Percentiles rank a stretch among this genome's conserved stretches.
Conservation (phyloP, 2,888 invertebrate species). For the Drosophila peninsularis region DNA sequence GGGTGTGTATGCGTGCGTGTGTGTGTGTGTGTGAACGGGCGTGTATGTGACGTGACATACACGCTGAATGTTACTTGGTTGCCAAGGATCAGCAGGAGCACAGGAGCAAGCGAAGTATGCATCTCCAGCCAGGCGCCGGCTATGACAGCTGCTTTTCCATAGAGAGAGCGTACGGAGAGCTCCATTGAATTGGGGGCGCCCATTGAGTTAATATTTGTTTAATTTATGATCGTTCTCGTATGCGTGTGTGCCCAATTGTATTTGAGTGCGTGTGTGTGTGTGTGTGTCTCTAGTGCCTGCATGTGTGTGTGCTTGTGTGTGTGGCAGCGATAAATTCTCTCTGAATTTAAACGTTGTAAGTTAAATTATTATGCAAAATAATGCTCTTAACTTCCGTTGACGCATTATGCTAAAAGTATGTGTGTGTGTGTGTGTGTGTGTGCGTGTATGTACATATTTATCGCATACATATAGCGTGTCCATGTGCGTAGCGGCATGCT, state of each 20-base stretch:
- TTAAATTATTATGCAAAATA: constrained; percentile 80
- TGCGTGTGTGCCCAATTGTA: constrained; percentile 72
- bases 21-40: constrained; percentile 58
- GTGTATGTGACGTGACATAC: constrained; percentile 78
- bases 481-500: constrained; percentile 52
- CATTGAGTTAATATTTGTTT: constrained; percentile 69
- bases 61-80: constrained; percentile 19
- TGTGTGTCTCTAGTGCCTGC: constrained; percentile 16
- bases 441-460: not conserved
- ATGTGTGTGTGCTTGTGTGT: constrained; percentile 38
- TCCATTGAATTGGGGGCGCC: constrained; percentile 17
- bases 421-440: constrained; percentile 13
- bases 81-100: constrained; percentile 48
- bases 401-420: constrained; percentile 53
- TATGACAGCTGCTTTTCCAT: not conserved
- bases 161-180: not conserved
- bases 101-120: not conserved
- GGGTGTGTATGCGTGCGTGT: constrained; percentile 65
- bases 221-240: constrained; percentile 68
- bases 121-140: constrained; percentile 10
- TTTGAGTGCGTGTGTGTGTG: constrained; percentile 38
- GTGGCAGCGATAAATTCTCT: constrained; percentile 67
- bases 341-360: constrained; percentile 68
- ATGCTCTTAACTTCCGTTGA: constrained; percentile 75
- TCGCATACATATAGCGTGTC: not conserved